phyloP scores from a whole-genome alignment of 2,113 vertebrate genomes.

The Poeciliopsis occidentalis region DNA sequence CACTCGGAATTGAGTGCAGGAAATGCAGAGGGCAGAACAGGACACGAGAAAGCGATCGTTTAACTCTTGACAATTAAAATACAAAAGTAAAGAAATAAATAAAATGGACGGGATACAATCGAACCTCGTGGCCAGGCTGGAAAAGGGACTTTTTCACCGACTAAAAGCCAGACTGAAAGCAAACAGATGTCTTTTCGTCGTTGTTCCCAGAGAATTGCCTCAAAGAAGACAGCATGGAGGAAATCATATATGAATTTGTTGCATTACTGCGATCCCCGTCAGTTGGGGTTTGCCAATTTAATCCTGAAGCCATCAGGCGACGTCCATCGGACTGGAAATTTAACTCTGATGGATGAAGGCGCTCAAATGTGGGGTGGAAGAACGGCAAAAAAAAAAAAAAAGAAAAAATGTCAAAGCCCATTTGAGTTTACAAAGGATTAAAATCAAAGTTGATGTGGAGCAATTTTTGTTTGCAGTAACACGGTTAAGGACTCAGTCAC shows the following conservation, averaged over 20 bases:
- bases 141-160: conserved; percentile 13
- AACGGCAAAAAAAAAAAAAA: conserved; percentile 9
- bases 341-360: conserved; percentile 57
- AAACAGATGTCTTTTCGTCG: conserved; percentile 13
- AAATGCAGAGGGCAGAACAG: conserved; percentile 39
- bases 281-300: conserved; percentile 43
- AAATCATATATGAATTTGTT: conserved; percentile 38
- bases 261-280: conserved; percentile 31
- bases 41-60: conserved; percentile 41
- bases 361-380: conserved; percentile 36
- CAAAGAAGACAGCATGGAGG: conserved; percentile 29
- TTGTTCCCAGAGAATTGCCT: conserved; percentile 14
- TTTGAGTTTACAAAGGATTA: background rate
- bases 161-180: conserved; percentile 31
- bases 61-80: conserved; percentile 33
- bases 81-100: background rate
- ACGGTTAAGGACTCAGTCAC: background rate
- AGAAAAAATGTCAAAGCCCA: background rate
- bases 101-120: conserved; percentile 21
- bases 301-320: conserved; percentile 36
- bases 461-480: too few relatives aligned
- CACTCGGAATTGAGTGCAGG: conserved; percentile 43
- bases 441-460: background rate
- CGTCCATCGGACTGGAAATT: conserved; percentile 36
- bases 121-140: background rate